Conservation (phyloP, 2,888 invertebrate genomes). For the Drosophila algonquin region DNA sequence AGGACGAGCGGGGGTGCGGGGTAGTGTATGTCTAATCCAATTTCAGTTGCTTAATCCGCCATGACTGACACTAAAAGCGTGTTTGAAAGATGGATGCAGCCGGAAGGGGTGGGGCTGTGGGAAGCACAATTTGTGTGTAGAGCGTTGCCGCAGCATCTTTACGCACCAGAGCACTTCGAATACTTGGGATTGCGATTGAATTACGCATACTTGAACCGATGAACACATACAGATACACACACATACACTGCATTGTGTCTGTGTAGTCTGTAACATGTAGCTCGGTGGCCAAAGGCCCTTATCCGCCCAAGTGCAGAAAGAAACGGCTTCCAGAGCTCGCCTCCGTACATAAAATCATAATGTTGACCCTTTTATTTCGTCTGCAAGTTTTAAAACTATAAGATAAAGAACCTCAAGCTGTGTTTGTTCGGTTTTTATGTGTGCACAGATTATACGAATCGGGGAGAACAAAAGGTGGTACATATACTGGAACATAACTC, state of each 20-base stretch:
- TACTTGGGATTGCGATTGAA: slow-evolving; percentile 57
- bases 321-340: not conserved
- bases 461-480: slow-evolving; percentile 21
- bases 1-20: not conserved
- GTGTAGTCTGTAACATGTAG: slow-evolving; percentile 50
- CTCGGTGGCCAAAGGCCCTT: slow-evolving; percentile 35
- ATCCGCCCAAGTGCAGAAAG: not conserved
- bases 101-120: not conserved
- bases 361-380: slow-evolving; percentile 65
- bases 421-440: slow-evolving; percentile 52
- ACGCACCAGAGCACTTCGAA: slow-evolving; percentile 61
- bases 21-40: slow-evolving; percentile 47
- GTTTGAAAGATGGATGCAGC: slow-evolving; percentile 20
- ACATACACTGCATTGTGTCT: slow-evolving; percentile 52
- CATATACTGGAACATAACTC: not conserved
- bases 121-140: not conserved
- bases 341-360: slow-evolving; percentile 46
- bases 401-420: slow-evolving; percentile 36
- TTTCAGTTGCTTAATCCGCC: slow-evolving; percentile 41
- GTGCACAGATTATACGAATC: slow-evolving; percentile 61
- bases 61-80: slow-evolving; percentile 58
- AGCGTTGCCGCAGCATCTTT: slow-evolving; percentile 22
- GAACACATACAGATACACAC: slow-evolving; percentile 1
- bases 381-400: slow-evolving; percentile 44
- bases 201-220: slow-evolving; percentile 32